A percentile compares a stretch with the other conserved stretches of the same genome.
Conservation (phyloP, 2,113 vertebrate genomes). For the Muntiacus reevesi region DNA sequence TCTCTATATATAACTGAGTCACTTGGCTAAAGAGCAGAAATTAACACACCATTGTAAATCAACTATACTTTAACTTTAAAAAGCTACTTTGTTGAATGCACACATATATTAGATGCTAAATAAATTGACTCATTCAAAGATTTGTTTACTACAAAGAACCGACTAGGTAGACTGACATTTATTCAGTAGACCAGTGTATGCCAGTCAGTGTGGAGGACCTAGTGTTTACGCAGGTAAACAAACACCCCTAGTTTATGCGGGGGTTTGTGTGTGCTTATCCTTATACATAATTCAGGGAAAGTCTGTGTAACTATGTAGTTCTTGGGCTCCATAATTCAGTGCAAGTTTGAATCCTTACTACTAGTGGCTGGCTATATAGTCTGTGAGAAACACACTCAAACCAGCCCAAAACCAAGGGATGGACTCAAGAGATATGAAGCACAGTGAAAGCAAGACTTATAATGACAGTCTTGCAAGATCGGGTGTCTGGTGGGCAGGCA, state of each 20-base stretch:
- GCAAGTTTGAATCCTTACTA: background rate
- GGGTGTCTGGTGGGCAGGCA: background rate
- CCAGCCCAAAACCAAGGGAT: background rate
- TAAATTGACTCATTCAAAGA: background rate
- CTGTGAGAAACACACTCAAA: background rate
- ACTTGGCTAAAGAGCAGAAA: background rate
- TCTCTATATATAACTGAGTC: background rate
- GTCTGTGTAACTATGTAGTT: background rate
- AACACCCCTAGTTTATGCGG: no score
- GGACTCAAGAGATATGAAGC: background rate
- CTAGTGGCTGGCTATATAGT: background rate
- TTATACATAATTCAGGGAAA: background rate
- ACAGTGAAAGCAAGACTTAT: background rate
- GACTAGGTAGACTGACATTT: background rate
- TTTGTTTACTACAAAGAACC: background rate
- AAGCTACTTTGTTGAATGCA: background rate
- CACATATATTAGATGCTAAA: background rate
- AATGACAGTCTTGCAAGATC: background rate
- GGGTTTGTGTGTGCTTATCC: background rate
- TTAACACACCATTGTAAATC: background rate
- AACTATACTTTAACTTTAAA: background rate
- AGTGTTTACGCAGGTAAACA: background rate
- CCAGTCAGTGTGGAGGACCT: background rate
- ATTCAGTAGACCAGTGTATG: background rate
- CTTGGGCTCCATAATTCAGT: background rate